A percentile compares a stretch with the other conserved stretches of the same genome.
phyloP scores from a whole-genome alignment of 2,888 invertebrate species.

The Agriopis aurantiaria region DNA sequence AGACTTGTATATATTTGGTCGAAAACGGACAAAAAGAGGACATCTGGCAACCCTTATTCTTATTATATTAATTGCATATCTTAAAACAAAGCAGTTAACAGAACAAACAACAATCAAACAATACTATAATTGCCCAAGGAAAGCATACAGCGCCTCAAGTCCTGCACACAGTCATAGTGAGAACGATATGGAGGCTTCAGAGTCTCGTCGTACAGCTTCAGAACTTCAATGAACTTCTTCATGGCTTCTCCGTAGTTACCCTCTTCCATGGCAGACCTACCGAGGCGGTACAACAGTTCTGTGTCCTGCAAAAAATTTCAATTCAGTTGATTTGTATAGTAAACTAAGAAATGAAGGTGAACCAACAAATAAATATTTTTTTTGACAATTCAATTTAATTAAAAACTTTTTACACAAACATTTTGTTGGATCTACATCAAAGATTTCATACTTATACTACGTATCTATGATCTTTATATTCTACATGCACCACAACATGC shows the following conservation, averaged over 20 bases:
- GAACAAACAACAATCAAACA: conserved; percentile 30
- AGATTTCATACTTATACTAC: too few species aligned
- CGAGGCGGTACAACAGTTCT: conserved; percentile 88
- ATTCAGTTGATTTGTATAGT: background rate
- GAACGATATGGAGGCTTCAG: conserved; percentile 91
- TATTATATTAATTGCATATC: background rate
- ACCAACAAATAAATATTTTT: background rate
- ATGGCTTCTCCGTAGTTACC: conserved; percentile 88
- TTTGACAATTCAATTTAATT: too few species aligned
- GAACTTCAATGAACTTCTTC: conserved; percentile 88
- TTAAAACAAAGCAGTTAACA: background rate
- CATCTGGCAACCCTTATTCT: too few species aligned
- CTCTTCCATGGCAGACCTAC: conserved; percentile 86
- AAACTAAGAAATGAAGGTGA: too few species aligned
- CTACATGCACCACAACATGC: too few species aligned
- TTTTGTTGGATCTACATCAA: too few species aligned
- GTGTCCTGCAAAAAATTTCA: conserved; percentile 86
- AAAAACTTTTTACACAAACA: too few species aligned
- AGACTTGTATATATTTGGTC: too few species aligned
- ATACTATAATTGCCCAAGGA: conserved; percentile 88
- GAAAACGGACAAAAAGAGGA: too few species aligned
- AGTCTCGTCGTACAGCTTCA: conserved; percentile 89
- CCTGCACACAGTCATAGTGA: conserved; percentile 91
- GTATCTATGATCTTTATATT: too few species aligned
- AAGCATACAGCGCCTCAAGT: conserved; percentile 89